phyloP scores from a whole-genome alignment of 2,113 vertebrate species.

The Girardinichthys multiradiatus region DNA sequence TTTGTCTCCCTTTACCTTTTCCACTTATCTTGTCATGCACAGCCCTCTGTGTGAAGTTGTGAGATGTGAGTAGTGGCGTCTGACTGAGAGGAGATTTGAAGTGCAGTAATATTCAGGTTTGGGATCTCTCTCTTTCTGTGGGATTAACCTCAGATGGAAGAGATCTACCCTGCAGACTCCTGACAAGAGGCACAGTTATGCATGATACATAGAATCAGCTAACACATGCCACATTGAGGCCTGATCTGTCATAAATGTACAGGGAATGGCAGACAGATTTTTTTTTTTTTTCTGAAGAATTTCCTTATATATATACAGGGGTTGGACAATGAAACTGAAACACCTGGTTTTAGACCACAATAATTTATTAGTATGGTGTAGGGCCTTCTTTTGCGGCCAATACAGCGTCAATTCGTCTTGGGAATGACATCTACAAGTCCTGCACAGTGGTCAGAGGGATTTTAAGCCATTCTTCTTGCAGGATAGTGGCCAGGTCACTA shows the following conservation, averaged over 20 bases:
- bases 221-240: constrained; percentile 32
- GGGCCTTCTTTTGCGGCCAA: too few relatives aligned
- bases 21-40: constrained; percentile 80
- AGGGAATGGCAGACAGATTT: constrained; percentile 7
- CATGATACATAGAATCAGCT: constrained; percentile 68
- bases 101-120: constrained; percentile 76
- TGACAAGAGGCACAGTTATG: constrained; percentile 68
- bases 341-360: too few relatives aligned
- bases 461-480: too few relatives aligned
- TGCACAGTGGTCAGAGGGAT: too few relatives aligned
- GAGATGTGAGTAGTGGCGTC: constrained; percentile 76
- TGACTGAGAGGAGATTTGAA: constrained; percentile 72
- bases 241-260: constrained; percentile 28
- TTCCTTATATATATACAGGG: not conserved
- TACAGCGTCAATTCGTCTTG: too few relatives aligned
- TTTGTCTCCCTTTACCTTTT: constrained; percentile 71
- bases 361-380: too few relatives aligned
- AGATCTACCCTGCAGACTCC: constrained; percentile 68
- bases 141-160: constrained; percentile 77
- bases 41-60: constrained; percentile 72
- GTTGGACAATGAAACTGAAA: too few relatives aligned
- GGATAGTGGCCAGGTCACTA: too few relatives aligned
- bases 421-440: too few relatives aligned
- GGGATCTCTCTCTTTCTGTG: constrained; percentile 69
- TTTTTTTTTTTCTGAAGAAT: not conserved